phyloP scores from a whole-genome alignment of 2,888 invertebrate genomes.

The Morpho achilles region DNA sequence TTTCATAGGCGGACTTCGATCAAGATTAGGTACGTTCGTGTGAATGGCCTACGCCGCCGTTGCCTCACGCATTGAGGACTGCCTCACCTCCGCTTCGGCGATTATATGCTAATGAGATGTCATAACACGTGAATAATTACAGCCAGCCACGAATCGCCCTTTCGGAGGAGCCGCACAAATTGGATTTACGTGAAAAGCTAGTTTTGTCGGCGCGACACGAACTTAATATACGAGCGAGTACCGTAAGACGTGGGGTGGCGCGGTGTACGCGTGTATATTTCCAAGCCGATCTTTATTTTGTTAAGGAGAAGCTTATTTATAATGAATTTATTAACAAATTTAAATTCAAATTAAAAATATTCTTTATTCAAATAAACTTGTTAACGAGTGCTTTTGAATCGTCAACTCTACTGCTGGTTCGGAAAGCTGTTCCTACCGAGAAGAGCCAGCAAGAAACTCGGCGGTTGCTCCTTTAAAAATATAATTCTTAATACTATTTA shows the following conservation, averaged over 20 bases:
- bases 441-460: too few relatives aligned
- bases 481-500: too few relatives aligned
- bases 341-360: too few relatives aligned
- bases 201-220: conserved; percentile 56
- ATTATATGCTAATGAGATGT: conserved; percentile 79
- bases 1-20: conserved; percentile 73
- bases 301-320: conserved; percentile 5
- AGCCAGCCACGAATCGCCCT: conserved; percentile 71
- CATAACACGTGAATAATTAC: conserved; percentile 79
- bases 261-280: conserved; percentile 6
- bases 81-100: conserved; percentile 45
- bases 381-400: too few relatives aligned
- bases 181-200: conserved; percentile 74
- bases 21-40: conserved; percentile 72
- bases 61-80: conserved; percentile 71
- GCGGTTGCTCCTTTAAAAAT: too few relatives aligned
- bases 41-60: conserved; percentile 72
- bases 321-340: too few relatives aligned
- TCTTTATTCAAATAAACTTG: too few relatives aligned
- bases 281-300: background rate
- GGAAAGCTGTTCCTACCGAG: too few relatives aligned
- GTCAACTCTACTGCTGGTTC: too few relatives aligned
- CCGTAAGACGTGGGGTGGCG: conserved; percentile 16
- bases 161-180: conserved; percentile 70
- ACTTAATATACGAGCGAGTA: conserved; percentile 46